Conservation (phyloP, 2,888 invertebrate genomes). For the Lepeophtheirus nordmannii region DNA sequence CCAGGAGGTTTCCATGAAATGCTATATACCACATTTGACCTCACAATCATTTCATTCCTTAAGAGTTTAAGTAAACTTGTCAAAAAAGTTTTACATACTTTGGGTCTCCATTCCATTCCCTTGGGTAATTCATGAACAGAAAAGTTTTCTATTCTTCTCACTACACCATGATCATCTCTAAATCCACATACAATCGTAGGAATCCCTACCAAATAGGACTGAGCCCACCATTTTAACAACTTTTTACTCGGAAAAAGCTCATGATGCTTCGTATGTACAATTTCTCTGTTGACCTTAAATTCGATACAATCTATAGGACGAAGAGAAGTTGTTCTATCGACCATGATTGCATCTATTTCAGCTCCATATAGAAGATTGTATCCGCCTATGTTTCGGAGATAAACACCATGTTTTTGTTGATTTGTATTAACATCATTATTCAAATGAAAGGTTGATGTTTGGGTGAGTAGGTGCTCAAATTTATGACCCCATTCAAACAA, state of each 20-base stretch:
- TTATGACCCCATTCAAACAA: conserved; percentile 52
- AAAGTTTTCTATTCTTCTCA: conserved; percentile 43
- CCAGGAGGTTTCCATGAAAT: too few species aligned
- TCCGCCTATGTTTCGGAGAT: conserved; percentile 43
- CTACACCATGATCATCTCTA: conserved; percentile 50
- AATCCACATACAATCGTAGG: conserved; percentile 52
- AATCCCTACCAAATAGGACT: conserved; percentile 55
- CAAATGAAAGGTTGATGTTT: background rate
- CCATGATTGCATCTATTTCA: conserved; percentile 52
- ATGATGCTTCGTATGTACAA: conserved; percentile 42
- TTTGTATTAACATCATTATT: conserved; percentile 45
- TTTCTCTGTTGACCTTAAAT: conserved; percentile 49
- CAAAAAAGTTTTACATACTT: conserved; percentile 36
- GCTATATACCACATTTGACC: too few species aligned
- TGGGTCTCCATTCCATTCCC: conserved; percentile 39
- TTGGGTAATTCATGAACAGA: conserved; percentile 42
- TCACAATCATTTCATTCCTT: too few species aligned
- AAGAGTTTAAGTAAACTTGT: too few species aligned
- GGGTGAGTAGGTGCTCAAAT: conserved; percentile 42
- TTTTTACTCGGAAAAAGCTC: conserved; percentile 36
- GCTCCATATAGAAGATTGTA: conserved; percentile 53
- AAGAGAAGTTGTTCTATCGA: background rate
- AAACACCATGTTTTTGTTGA: conserved; percentile 51
- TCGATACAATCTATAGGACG: conserved; percentile 42
- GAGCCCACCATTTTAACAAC: conserved; percentile 57